A percentile compares a stretch with the other conserved stretches of the same genome.
phyloP scores from a whole-genome alignment of 2,113 vertebrate species.

The Cephalopterus ornatus region DNA sequence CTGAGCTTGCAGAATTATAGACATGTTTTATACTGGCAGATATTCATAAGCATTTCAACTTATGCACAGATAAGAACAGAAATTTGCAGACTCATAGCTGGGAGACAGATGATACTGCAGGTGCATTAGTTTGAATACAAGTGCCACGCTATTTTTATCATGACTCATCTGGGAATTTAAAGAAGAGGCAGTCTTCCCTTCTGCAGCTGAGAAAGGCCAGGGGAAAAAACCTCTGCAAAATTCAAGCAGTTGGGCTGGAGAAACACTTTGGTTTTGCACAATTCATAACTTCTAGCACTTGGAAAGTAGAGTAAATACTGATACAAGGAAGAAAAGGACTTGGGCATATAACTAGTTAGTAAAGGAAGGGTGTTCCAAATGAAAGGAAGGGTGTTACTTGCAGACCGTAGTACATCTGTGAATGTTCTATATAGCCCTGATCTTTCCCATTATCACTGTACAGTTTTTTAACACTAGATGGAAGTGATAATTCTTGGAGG shows the following conservation, averaged over 20 bases:
- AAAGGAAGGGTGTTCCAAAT: not conserved
- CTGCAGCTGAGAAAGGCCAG: conserved; percentile 16
- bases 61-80: not conserved
- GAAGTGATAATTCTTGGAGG: not conserved
- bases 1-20: not conserved
- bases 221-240: not conserved
- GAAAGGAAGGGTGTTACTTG: not conserved
- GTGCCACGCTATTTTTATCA: conserved; percentile 44
- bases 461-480: not conserved
- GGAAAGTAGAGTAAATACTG: not conserved
- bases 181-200: not conserved
- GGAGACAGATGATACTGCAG: conserved; percentile 41
- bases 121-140: not conserved
- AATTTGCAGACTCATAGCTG: conserved; percentile 38
- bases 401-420: not conserved
- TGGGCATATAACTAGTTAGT: not conserved
- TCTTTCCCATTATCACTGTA: not conserved
- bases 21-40: not conserved
- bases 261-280: conserved; percentile 5
- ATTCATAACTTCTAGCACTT: not conserved
- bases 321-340: not conserved
- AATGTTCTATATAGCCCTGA: not conserved
- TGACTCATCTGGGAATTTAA: conserved; percentile 49
- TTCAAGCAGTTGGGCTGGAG: conserved; percentile 21
- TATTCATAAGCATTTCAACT: conserved; percentile 6